These are phyloP conservation scores for Eupithecia abbreviata DNA, from an alignment of 2,888 invertebrate species.

Conservation along the genomic window DNA sequence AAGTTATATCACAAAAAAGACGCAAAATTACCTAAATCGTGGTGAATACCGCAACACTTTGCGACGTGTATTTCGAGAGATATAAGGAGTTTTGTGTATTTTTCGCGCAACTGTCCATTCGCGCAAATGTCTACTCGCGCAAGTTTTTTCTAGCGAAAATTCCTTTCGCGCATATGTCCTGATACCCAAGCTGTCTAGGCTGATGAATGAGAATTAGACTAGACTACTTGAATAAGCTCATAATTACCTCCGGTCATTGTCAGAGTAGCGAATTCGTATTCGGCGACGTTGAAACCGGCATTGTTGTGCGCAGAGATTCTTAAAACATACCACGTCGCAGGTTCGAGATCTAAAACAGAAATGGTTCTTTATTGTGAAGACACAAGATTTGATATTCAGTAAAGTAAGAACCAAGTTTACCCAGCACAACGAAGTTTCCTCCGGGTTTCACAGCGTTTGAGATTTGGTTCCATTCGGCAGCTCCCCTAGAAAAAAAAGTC, in stretches of 20 bases:
- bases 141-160: too few species aligned
- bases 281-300: conserved; percentile 97
- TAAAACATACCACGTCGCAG: conserved; percentile 96
- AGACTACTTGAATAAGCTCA: neutral
- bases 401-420: conserved; percentile 52
- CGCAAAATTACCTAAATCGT: too few species aligned
- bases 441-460: conserved; percentile 96
- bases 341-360: conserved; percentile 88
- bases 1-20: too few species aligned
- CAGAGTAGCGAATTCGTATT: conserved; percentile 97
- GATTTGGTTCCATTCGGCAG: conserved; percentile 96
- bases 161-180: too few species aligned
- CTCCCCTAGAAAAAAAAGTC: conserved; percentile 83
- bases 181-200: too few species aligned
- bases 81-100: too few species aligned
- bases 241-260: conserved; percentile 95
- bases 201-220: neutral
- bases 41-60: too few species aligned
- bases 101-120: too few species aligned
- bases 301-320: conserved; percentile 97
- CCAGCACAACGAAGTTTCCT: conserved; percentile 93
- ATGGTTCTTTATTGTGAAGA: neutral
- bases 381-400: neutral
- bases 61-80: too few species aligned
- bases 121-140: too few species aligned